These are phyloP conservation scores for Apodemia mormo DNA, from an alignment of 2,888 invertebrate genomes.

Conservation along the genomic window DNA sequence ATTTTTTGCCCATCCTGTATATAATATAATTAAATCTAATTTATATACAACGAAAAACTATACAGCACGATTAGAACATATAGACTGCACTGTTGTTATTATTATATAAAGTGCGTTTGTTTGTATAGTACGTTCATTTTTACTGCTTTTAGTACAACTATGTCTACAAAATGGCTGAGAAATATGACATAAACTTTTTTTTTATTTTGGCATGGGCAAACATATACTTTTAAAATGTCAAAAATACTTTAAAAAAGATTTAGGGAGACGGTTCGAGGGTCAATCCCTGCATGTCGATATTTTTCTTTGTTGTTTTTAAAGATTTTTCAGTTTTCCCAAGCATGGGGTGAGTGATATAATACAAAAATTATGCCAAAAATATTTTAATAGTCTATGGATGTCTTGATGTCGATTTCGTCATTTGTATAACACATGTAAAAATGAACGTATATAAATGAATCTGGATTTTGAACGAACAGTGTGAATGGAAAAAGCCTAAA, in stretches of 20 bases:
- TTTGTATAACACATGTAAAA: neutral
- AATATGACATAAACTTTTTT: too few species aligned
- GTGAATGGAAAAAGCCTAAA: neutral
- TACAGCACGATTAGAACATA: neutral
- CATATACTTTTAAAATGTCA: too few species aligned
- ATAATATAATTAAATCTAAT: neutral
- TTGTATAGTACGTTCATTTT: neutral
- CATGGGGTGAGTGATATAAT: too few species aligned
- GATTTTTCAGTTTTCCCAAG: too few species aligned
- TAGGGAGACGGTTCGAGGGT: too few species aligned
- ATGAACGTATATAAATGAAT: neutral
- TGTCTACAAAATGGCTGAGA: too few species aligned
- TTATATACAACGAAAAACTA: neutral
- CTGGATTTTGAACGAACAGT: neutral
- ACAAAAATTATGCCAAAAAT: too few species aligned
- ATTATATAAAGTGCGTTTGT: neutral
- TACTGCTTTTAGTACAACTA: neutral
- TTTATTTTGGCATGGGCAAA: too few species aligned
- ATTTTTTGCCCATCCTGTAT: too few species aligned
- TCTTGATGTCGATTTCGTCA: neutral
- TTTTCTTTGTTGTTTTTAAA: too few species aligned
- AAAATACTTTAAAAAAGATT: too few species aligned
- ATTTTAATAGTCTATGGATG: neutral
- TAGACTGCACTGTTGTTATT: conserved; percentile 3
- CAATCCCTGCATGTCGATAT: too few species aligned